phyloP scores from a whole-genome alignment of 1,140 invertebrate genomes.

The Lutraria rhynchaena region DNA sequence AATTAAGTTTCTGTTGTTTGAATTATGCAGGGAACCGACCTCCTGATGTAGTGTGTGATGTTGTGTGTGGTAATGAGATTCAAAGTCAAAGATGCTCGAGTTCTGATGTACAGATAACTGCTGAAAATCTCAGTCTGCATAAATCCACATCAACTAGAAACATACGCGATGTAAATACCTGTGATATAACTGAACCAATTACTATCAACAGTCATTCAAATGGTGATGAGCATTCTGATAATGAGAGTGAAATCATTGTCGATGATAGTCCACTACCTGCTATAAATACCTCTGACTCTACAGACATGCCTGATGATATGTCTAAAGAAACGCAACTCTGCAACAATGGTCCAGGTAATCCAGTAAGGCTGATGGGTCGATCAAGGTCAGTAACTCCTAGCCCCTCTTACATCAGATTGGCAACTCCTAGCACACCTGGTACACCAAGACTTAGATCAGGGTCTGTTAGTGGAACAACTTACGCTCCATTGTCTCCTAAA shows the following conservation, averaged over 20 bases:
- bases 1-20: no score
- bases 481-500: slow-evolving; percentile 37
- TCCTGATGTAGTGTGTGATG: neutral
- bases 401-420: slow-evolving; percentile 26
- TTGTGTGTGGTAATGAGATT: neutral
- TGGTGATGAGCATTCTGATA: slow-evolving; percentile 9
- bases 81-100: neutral
- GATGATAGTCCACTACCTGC: slow-evolving; percentile 38
- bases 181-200: neutral
- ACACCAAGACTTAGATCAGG: slow-evolving; percentile 48
- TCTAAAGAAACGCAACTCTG: neutral
- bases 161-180: slow-evolving; percentile 14
- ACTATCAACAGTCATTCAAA: slow-evolving; percentile 5
- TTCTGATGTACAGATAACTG: slow-evolving; percentile 12
- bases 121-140: slow-evolving; percentile 8
- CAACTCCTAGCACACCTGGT: slow-evolving; percentile 49
- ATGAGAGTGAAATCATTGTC: slow-evolving; percentile 46
- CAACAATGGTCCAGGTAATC: slow-evolving; percentile 16
- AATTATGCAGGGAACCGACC: neutral
- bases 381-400: slow-evolving; percentile 50
- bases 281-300: neutral
- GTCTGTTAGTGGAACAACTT: slow-evolving; percentile 49
- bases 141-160: slow-evolving; percentile 1
- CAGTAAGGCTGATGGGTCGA: neutral
- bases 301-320: slow-evolving; percentile 1